These are phyloP conservation scores for Cataglyphis cursor DNA, from an alignment of 2,888 invertebrate species.

Conservation along the genomic window DNA sequence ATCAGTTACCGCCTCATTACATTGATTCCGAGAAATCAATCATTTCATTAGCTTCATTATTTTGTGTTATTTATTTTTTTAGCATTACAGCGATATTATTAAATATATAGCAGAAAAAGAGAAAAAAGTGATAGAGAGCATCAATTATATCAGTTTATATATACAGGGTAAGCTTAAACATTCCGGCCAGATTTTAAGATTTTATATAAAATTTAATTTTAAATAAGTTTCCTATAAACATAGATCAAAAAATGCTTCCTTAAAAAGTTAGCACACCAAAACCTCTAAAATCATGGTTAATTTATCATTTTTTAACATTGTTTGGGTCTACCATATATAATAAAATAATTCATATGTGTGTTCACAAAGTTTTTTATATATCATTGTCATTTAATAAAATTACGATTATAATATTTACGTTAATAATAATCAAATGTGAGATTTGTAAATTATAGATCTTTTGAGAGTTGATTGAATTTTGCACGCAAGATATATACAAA, in stretches of 20 bases:
- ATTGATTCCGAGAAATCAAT: slow-evolving; percentile 8
- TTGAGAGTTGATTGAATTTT: neutral
- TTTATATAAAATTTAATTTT: too few relatives aligned
- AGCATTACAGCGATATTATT: neutral
- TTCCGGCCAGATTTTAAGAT: too few relatives aligned
- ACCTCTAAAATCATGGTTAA: too few relatives aligned
- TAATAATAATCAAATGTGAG: neutral
- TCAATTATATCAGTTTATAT: neutral
- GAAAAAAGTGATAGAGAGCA: too few relatives aligned
- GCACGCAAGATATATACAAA: slow-evolving; percentile 1
- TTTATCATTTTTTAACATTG: too few relatives aligned
- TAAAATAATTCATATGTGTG: neutral
- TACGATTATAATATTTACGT: neutral
- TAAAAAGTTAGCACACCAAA: too few relatives aligned
- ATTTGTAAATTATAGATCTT: neutral
- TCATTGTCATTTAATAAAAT: slow-evolving; percentile 1
- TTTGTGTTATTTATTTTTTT: neutral
- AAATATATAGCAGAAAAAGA: neutral
- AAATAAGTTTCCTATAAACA: too few relatives aligned
- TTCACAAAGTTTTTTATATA: neutral
- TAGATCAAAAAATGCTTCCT: too few relatives aligned
- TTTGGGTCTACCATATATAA: neutral
- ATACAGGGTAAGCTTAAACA: too few relatives aligned
- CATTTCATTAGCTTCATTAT: slow-evolving; percentile 3
- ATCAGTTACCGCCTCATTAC: slow-evolving; percentile 56